These are phyloP conservation scores for Sanderia malayensis DNA, from an alignment of 30 jellyfish, hydroid and myxozoan species.

Conservation along the genomic window DNA sequence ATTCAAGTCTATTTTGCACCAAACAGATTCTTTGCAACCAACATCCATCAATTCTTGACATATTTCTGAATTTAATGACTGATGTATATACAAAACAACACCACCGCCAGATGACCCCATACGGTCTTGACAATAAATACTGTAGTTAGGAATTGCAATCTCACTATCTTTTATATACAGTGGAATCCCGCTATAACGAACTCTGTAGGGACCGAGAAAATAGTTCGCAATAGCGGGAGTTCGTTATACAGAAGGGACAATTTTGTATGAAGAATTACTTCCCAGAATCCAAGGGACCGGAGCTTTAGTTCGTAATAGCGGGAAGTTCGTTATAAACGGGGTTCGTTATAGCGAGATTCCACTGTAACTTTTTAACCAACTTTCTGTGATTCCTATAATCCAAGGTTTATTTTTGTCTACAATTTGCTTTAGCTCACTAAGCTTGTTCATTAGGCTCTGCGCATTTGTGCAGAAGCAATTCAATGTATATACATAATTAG, in stretches of 20 bases:
- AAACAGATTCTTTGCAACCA: background rate
- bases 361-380: constrained; percentile 1
- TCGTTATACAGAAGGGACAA: no score
- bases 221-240: no score
- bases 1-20: background rate
- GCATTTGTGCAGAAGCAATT: background rate
- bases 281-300: no score
- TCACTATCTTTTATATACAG: no score
- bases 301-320: no score
- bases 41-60: constrained; percentile 1
- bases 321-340: no score
- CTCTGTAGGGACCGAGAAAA: no score
- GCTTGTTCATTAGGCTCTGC: constrained; percentile 1
- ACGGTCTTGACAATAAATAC: constrained; percentile 1
- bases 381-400: background rate
- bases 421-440: background rate
- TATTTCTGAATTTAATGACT: background rate
- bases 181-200: no score
- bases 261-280: no score
- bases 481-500: background rate
- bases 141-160: background rate
- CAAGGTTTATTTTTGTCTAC: background rate
- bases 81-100: background rate
- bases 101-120: background rate
- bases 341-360: no score